Evolutionary conservation across 2,113 vertebrate species (phyloP), one percentile per base, ranked within the genome.

Genomic region (Solea senegalensis): DNA sequence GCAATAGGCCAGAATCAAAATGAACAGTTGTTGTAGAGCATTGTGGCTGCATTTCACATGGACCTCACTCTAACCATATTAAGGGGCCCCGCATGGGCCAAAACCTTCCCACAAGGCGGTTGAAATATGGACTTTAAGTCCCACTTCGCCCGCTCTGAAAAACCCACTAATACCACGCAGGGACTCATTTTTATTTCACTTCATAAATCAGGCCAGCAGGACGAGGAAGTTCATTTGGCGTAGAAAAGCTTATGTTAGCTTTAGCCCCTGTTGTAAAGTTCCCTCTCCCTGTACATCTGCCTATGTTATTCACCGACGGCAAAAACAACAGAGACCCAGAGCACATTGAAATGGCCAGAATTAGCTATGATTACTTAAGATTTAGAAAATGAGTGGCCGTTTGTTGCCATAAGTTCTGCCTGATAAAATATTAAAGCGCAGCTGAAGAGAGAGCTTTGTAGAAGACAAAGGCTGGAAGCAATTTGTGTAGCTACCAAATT

Each of bases 401-500:
- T 91, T 92, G 84, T 86, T 91, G 84, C 76, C 84, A 74, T 70
- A 90, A 88, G 89, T 89, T 85, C 82, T 78, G 75, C 66, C 83
- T 64, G 75, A 90, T 92, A 81, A 91, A 91, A 91, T 94, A 90
- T 88, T 90, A 90, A 87, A 86, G 74, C 70, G 28, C 84, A 28
- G 69, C 82, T 90, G 74, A 90, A 92, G 79, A 64, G 83, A 78
- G 55, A 74, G 83, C 82, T 89, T 92, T 90, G 90, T 86, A 48
- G 78, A 90, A 88, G 84, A 92, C 83, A 91, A 92, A 91, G 91
- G 88, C 93, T 94, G 94, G 92, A 93, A 94, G 89, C 94, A 92
- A 94, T 94, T 94, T 94, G 92, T 81, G 83, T 90, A 78, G 92
- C 91, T 89, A 90, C 91, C 90, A 94, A 93, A 94, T 94, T 92